Percentiles rank a stretch among this genome's conserved stretches.
These are phyloP conservation scores for Athetis lepigone DNA, from an alignment of 2,888 invertebrate species.

Conservation along the genomic window DNA sequence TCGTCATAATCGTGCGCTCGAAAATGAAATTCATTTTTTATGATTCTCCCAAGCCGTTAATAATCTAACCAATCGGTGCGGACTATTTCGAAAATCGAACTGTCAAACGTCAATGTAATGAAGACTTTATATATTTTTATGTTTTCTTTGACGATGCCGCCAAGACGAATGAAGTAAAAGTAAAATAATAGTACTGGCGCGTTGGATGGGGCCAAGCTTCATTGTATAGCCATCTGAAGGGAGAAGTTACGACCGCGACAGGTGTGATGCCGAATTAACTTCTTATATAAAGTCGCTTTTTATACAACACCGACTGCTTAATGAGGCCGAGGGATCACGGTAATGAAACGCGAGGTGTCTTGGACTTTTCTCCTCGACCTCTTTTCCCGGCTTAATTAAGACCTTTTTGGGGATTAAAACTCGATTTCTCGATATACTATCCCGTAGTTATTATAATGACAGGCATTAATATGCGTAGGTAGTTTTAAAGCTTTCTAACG, in stretches of 20 bases:
- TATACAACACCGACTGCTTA: conserved; percentile 86
- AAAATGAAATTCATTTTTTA: conserved; percentile 70
- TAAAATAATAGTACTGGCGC: conserved; percentile 81
- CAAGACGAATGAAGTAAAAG: conserved; percentile 77
- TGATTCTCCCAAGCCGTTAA: conserved; percentile 69
- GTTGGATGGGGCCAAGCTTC: conserved; percentile 80
- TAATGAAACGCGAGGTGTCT: conserved; percentile 83
- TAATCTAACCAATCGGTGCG: conserved; percentile 75
- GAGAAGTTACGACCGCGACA: conserved; percentile 89
- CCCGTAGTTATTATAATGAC: conserved; percentile 64
- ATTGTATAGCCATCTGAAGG: conserved; percentile 86
- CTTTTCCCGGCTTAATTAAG: conserved; percentile 81
- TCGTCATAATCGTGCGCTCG: conserved; percentile 65
- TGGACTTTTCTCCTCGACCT: conserved; percentile 79
- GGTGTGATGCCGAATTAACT: conserved; percentile 90
- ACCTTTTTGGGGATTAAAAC: conserved; percentile 75
- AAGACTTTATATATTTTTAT: conserved; percentile 84
- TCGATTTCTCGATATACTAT: conserved; percentile 70
- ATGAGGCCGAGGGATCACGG: conserved; percentile 84
- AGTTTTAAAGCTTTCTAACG: conserved; percentile 67
- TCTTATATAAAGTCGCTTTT: conserved; percentile 88
- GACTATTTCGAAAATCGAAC: conserved; percentile 83
- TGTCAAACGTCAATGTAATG: conserved; percentile 85
- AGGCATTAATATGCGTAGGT: conserved; percentile 65
- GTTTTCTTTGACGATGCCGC: conserved; percentile 86